Evolutionary conservation across 2,113 vertebrate species (phyloP), one percentile per base, ranked within the genome.

Genomic region (Rhagologus leucostigma): DNA sequence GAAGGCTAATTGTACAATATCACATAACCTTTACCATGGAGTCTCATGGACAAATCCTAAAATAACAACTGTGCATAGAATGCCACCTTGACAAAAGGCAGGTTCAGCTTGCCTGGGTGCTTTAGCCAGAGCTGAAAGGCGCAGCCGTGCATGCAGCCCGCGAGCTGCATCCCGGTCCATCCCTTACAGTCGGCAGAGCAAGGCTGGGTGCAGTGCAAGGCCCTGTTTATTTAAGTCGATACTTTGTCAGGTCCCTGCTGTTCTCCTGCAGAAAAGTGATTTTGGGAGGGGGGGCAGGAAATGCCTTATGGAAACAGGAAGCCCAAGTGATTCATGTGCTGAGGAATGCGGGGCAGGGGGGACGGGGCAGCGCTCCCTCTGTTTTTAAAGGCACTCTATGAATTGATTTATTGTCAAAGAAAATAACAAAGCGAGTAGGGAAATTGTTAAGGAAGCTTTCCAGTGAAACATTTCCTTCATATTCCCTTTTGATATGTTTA

Each of bases 401-500:
- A 99, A 99, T 98, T 99, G 99, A 99, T 99, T 99, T 99, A 99
- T 99, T 99, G 99, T 98, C 98, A 98, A 98, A 98, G 98, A 98
- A 98, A 99, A 99, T 99, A 99, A 98, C 98, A 99, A 98, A 98
- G 97, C 95, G 94, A 99, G 97, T 97, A 98, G 98, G 98, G 98
- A 99, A 99, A 99, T 98, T 98, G 98, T 98, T 98, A 98, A 98
- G 98, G 98, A 98, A 99, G 98, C 98, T 98, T 98, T 99, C 98
- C 98, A 98, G 98, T 98, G 98, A 98, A 99, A 99, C 97, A 98
- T 98, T 99, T 99, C 99, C 99, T 99, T 98, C 97, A 97, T 99
- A 98, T 98, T 98, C 98, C 98, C 98, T 95, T 95, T 97, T 98
- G 98, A 98, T 98, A 98, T 98, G 98, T 98, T 99, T 98, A 99